Evolutionary conservation across 2,888 invertebrate genomes (phyloP).

Genomic region (Leptopilina syphax): DNA sequence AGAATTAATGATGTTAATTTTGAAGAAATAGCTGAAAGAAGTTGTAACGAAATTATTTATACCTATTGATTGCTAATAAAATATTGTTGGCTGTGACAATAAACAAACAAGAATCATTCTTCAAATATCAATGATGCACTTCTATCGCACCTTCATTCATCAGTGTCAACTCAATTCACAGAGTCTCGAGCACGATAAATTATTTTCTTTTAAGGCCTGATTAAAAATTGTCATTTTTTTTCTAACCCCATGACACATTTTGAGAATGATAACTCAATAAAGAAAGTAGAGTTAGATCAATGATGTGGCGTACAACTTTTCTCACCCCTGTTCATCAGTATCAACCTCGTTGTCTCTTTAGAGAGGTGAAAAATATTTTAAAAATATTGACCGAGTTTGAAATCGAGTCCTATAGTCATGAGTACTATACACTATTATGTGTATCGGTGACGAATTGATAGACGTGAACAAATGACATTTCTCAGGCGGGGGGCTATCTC

Average conservation of each 20-base stretch:
- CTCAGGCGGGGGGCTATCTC: slow-evolving; percentile 64
- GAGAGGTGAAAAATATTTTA: neutral
- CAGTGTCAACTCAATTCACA: slow-evolving; percentile 5
- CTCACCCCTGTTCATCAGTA: slow-evolving; percentile 29
- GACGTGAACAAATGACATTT: slow-evolving; percentile 73
- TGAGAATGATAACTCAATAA: slow-evolving; percentile 12
- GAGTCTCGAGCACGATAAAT: neutral
- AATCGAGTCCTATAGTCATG: neutral
- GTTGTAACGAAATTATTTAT: neutral
- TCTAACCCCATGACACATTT: neutral
- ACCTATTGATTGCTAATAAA: neutral
- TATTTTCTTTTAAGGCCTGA: neutral
- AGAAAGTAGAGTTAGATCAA: slow-evolving; percentile 15
- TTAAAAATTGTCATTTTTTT: neutral
- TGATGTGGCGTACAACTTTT: slow-evolving; percentile 10
- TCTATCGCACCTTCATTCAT: slow-evolving; percentile 3
- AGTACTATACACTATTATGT: slow-evolving; percentile 4
- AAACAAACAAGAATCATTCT: slow-evolving; percentile 9
- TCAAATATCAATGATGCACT: slow-evolving; percentile 11
- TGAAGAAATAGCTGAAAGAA: neutral
- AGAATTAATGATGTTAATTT: too few relatives aligned
- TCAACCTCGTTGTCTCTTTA: slow-evolving; percentile 23
- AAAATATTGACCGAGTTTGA: slow-evolving; percentile 21
- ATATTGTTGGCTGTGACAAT: neutral
- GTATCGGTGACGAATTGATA: slow-evolving; percentile 69